phyloP scores from a whole-genome alignment of 2,888 invertebrate genomes.

The Panopea generosa region DNA sequence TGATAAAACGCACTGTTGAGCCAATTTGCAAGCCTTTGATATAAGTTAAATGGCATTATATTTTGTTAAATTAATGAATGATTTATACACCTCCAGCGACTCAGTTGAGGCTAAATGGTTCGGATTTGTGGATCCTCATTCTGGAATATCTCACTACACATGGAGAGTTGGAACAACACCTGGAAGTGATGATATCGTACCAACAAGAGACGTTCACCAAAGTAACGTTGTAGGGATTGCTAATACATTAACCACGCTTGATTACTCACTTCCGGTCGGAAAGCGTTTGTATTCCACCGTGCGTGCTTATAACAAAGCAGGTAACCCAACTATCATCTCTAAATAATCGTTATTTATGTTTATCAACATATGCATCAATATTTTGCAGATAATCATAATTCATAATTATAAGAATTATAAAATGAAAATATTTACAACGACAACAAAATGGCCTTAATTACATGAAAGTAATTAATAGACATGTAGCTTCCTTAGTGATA shows the following conservation, averaged over 20 bases:
- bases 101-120: conserved; percentile 63
- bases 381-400: no score
- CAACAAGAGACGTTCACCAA: conserved; percentile 29
- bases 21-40: no score
- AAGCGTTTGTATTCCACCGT: conserved; percentile 57
- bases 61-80: no score
- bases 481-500: no score
- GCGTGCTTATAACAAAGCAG: conserved; percentile 65
- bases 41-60: no score
- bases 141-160: conserved; percentile 58
- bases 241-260: conserved; percentile 9
- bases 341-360: not conserved
- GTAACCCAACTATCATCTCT: conserved; percentile 37
- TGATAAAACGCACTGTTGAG: no score
- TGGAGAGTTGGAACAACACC: conserved; percentile 68
- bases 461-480: no score
- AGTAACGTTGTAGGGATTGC: conserved; percentile 19
- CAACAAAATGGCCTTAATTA: no score
- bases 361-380: no score
- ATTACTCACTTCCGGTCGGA: conserved; percentile 24
- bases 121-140: conserved; percentile 67
- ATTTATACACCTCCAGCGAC: no score
- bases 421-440: no score
- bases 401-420: no score
- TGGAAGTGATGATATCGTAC: conserved; percentile 54